Evolutionary conservation across 2,797 vertebrate genomes (phyloP).

Genomic region (Enteromius mattozi): DNA sequence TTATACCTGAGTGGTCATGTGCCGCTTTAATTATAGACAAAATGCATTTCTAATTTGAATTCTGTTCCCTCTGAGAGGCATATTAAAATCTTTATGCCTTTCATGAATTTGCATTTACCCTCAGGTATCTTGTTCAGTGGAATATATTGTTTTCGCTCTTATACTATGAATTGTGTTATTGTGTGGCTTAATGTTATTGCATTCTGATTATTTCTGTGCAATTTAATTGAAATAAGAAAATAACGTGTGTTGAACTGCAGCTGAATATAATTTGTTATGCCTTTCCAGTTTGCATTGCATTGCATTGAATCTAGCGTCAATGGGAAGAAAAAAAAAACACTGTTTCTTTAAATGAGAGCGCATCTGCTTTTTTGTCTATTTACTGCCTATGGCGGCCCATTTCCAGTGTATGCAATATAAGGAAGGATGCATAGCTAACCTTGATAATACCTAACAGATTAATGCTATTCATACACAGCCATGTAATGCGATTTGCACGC

Average conservation of each 20-base stretch:
- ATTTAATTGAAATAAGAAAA: background rate
- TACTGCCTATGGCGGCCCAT: constrained; percentile 38
- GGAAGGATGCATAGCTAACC: constrained; percentile 15
- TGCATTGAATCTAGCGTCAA: background rate
- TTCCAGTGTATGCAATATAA: background rate
- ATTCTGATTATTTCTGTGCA: background rate
- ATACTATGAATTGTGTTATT: background rate
- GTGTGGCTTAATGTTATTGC: background rate
- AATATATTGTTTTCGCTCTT: background rate
- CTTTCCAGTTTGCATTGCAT: background rate
- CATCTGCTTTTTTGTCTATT: constrained; percentile 32
- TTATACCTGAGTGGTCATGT: constrained; percentile 29
- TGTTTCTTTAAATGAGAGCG: constrained; percentile 49
- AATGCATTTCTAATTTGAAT: constrained; percentile 9
- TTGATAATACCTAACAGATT: constrained; percentile 46
- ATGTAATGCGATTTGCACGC: constrained; percentile 43
- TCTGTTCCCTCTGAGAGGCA: background rate
- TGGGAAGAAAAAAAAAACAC: constrained; percentile 29
- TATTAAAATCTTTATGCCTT: background rate
- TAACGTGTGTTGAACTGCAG: background rate
- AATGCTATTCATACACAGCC: constrained; percentile 34
- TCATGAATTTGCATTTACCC: constrained; percentile 21
- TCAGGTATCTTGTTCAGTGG: constrained; percentile 5
- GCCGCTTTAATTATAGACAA: constrained; percentile 2
- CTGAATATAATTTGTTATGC: background rate